Conservation (phyloP, 2,888 invertebrate genomes). For the Troides aeacus region DNA sequence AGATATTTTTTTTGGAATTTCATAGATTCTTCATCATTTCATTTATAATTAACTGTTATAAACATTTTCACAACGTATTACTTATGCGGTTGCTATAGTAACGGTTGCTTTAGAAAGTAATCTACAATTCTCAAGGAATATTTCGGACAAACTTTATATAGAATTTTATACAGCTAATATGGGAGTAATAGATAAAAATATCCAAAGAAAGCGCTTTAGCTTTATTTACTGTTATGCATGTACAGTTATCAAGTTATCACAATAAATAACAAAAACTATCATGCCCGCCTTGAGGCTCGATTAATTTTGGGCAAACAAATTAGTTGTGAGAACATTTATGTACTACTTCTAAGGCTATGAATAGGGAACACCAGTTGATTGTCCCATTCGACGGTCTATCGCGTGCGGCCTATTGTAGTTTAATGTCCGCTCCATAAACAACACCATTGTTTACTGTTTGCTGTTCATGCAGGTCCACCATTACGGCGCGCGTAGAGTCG, state of each 20-base stretch:
- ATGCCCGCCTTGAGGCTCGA: conserved; percentile 13
- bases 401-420: conserved; percentile 60
- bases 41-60: too few species aligned
- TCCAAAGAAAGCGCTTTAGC: not conserved
- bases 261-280: conserved; percentile 6
- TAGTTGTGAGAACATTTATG: conserved; percentile 20
- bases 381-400: conserved; percentile 33
- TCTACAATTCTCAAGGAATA: too few species aligned
- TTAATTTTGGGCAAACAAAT: conserved; percentile 23
- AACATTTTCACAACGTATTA: too few species aligned
- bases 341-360: conserved; percentile 21
- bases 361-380: conserved; percentile 24
- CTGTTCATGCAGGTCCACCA: conserved; percentile 46
- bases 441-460: conserved; percentile 57
- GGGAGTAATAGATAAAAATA: not conserved
- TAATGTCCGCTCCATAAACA: conserved; percentile 60
- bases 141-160: too few species aligned
- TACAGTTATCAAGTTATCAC: not conserved
- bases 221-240: not conserved
- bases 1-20: too few species aligned
- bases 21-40: too few species aligned
- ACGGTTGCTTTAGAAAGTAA: too few species aligned
- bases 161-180: not conserved
- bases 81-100: too few species aligned
- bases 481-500: conserved; percentile 15